Percentiles rank a stretch among this genome's conserved stretches.
phyloP scores from a whole-genome alignment of 2,797 vertebrate species.

The Artibeus jamaicensis region DNA sequence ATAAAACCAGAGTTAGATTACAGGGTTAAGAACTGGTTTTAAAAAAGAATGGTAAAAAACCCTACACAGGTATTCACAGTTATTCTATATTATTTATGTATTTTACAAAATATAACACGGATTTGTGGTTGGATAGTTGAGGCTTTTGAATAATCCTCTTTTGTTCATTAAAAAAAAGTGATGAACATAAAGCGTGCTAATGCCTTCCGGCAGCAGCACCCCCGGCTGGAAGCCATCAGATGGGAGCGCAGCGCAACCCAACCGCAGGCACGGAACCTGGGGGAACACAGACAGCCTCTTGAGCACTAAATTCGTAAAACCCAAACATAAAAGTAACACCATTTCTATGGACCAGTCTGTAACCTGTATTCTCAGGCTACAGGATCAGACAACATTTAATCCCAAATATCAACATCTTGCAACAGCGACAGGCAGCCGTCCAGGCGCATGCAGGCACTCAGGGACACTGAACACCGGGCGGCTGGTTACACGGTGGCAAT shows the following conservation, averaged over 20 bases:
- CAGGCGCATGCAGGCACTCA: slow-evolving; percentile 62
- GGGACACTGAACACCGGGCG: neutral
- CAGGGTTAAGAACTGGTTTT: neutral
- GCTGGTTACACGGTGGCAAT: neutral
- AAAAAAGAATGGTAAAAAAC: neutral
- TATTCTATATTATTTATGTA: neutral
- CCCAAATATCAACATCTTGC: neutral
- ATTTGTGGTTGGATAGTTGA: neutral
- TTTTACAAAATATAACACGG: neutral
- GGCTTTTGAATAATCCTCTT: neutral
- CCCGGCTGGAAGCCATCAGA: neutral
- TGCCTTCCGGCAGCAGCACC: neutral
- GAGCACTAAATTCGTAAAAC: neutral
- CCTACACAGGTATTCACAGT: neutral
- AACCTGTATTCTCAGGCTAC: neutral
- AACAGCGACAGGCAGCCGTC: neutral
- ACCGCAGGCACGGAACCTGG: neutral
- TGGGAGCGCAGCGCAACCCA: neutral
- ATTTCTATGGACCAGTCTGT: neutral
- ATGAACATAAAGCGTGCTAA: neutral
- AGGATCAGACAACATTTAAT: neutral
- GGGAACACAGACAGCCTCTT: neutral
- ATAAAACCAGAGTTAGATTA: neutral
- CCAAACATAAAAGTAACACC: neutral
- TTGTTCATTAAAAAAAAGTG: neutral